phyloP scores from a whole-genome alignment of 2,797 vertebrate species.

The Parotocinclus haroldoi region DNA sequence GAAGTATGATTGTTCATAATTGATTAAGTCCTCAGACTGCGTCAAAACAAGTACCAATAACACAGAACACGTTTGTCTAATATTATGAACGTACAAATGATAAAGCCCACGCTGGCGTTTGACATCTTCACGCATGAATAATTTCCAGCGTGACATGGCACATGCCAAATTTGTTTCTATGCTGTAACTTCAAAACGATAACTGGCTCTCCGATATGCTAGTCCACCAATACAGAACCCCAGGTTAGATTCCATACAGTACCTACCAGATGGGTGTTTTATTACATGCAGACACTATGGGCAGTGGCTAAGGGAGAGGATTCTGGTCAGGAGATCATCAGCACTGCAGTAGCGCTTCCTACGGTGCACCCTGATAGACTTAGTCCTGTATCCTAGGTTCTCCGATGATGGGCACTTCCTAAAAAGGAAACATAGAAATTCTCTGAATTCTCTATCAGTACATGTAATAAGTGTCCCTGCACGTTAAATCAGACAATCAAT shows the following conservation, averaged over 20 bases:
- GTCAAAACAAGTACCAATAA: constrained; percentile 20
- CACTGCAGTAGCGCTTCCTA: too few species aligned
- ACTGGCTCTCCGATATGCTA: neutral
- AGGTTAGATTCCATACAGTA: too few species aligned
- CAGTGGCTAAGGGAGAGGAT: too few species aligned
- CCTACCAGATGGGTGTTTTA: too few species aligned
- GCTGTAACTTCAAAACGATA: constrained; percentile 16
- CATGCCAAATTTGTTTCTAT: constrained; percentile 31
- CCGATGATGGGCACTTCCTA: too few species aligned
- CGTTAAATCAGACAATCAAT: neutral
- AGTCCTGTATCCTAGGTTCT: too few species aligned
- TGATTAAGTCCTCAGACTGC: neutral
- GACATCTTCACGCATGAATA: constrained; percentile 18
- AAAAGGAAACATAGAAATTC: too few species aligned
- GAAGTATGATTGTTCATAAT: constrained; percentile 7
- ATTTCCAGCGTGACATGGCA: constrained; percentile 35
- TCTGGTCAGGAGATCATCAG: too few species aligned
- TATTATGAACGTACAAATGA: constrained; percentile 16
- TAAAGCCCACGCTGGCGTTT: constrained; percentile 18
- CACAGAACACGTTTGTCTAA: constrained; percentile 25
- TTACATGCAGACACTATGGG: too few species aligned
- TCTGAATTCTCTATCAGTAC: constrained; percentile 35
- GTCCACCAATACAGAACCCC: too few species aligned
- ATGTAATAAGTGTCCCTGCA: constrained; percentile 7
- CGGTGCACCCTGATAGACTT: too few species aligned